Percentiles rank a stretch among this genome's conserved stretches.
These are phyloP conservation scores for Pocota personata DNA, from an alignment of 2,888 invertebrate genomes.

Conservation along the genomic window DNA sequence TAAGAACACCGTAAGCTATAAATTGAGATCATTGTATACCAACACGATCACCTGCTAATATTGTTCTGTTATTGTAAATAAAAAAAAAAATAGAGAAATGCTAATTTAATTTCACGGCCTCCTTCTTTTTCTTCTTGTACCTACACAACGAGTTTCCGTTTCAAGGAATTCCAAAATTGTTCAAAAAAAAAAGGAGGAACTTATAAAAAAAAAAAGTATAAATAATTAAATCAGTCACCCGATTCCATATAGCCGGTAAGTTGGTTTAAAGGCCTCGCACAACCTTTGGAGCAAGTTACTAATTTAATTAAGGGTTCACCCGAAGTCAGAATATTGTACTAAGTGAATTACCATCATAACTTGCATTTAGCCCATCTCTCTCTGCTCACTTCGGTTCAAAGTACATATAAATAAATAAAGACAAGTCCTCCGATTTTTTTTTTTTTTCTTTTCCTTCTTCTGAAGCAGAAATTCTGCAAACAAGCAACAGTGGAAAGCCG, in stretches of 20 bases:
- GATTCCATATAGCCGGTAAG: background rate
- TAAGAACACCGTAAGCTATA: background rate
- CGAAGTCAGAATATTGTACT: background rate
- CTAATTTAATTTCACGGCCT: background rate
- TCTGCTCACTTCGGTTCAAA: background rate
- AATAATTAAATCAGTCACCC: background rate
- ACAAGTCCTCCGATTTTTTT: constrained; percentile 10
- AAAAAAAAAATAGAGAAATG: background rate
- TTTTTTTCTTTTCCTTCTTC: background rate
- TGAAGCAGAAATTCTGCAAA: constrained; percentile 29
- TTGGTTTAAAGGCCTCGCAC: background rate
- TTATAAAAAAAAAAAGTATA: background rate
- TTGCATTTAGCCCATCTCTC: background rate
- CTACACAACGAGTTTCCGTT: background rate
- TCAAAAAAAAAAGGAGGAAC: background rate
- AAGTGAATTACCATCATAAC: constrained; percentile 14
- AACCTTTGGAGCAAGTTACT: constrained; percentile 31
- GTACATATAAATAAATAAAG: constrained; percentile 27
- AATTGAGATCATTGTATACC: background rate
- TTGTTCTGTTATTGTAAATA: background rate
- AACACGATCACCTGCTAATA: background rate
- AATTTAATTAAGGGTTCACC: constrained; percentile 45
- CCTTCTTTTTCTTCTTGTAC: background rate
- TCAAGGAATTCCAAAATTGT: background rate
- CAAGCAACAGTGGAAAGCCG: constrained; percentile 52